A percentile compares a stretch with the other conserved stretches of the same genome.
Conservation (phyloP, 2,888 invertebrate species). For the Brachylomia viminalis region DNA sequence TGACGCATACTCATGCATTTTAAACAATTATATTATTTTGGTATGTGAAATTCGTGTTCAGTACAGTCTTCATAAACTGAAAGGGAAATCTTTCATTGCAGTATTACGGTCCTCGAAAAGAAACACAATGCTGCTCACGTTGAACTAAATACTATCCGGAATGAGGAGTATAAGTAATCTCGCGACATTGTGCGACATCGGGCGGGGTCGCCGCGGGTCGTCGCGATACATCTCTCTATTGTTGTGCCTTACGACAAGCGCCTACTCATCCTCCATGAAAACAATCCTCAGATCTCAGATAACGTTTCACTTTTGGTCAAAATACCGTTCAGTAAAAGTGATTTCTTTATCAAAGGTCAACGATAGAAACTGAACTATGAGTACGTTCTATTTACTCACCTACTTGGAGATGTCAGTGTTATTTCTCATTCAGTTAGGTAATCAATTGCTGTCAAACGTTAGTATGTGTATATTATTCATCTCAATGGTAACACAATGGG, state of each 20-base stretch:
- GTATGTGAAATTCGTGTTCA: background rate
- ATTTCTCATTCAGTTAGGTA: constrained; percentile 57
- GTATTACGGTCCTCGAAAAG: constrained; percentile 36
- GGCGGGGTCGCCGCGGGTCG: constrained; percentile 54
- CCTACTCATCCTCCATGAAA: constrained; percentile 84
- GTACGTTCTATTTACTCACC: constrained; percentile 65
- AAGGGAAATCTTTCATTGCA: constrained; percentile 45
- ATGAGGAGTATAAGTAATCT: constrained; percentile 47
- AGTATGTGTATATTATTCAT: constrained; percentile 56
- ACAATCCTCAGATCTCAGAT: constrained; percentile 78
- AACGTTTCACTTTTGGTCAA: constrained; percentile 81
- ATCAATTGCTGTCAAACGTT: constrained; percentile 66
- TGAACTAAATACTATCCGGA: constrained; percentile 51
- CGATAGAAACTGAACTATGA: constrained; percentile 68
- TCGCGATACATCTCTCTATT: constrained; percentile 59
- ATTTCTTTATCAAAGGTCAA: constrained; percentile 77
- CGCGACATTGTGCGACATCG: constrained; percentile 52
- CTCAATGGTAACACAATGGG: constrained; percentile 57
- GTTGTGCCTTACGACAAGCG: constrained; percentile 68
- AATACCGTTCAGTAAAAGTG: constrained; percentile 80
- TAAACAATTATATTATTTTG: constrained; percentile 6
- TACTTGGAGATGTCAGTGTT: constrained; percentile 51
- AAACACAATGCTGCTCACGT: constrained; percentile 25
- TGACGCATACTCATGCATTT: constrained; percentile 24
- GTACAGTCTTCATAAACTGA: constrained; percentile 31